Conservation (phyloP, 1,140 invertebrate species). For the Pseudomyrmex sp. region DNA sequence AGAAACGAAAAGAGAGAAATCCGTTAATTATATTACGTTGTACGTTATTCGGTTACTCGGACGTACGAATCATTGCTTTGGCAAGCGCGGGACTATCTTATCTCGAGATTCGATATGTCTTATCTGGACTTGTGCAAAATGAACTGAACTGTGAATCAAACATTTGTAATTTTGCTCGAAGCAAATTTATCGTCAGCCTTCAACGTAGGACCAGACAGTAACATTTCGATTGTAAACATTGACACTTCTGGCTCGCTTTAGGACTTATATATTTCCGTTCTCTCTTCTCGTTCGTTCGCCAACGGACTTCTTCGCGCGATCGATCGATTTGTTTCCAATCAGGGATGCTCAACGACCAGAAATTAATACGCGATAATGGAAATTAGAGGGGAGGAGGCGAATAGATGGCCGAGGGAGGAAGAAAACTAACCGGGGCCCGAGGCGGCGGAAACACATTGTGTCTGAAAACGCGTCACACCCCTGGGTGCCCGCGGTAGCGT, state of each 20-base stretch:
- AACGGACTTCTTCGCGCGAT: not conserved
- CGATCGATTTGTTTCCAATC: not conserved
- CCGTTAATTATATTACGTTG: not conserved
- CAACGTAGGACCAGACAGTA: not conserved
- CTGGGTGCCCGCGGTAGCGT: no score
- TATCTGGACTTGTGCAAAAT: not conserved
- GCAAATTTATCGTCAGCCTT: not conserved
- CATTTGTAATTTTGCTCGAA: not conserved
- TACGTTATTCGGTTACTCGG: not conserved
- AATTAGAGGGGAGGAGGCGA: not conserved
- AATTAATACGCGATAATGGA: conserved; percentile 50
- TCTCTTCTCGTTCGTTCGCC: not conserved
- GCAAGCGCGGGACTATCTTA: not conserved
- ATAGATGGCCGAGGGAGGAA: not conserved
- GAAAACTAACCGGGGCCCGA: conserved; percentile 13
- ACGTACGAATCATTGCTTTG: not conserved
- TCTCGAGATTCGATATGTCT: conserved; percentile 29
- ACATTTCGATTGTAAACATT: not conserved
- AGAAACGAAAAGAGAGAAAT: not conserved
- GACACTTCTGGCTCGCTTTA: not conserved
- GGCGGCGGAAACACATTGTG: conserved; percentile 1
- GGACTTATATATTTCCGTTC: not conserved
- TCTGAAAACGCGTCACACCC: conserved; percentile 9
- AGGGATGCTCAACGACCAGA: conserved; percentile 14
- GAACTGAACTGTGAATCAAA: conserved; percentile 3